Evolutionary conservation across 2,888 invertebrate genomes (phyloP), one percentile per base, ranked within the genome.

Genomic region (Itoplectis maculator): DNA sequence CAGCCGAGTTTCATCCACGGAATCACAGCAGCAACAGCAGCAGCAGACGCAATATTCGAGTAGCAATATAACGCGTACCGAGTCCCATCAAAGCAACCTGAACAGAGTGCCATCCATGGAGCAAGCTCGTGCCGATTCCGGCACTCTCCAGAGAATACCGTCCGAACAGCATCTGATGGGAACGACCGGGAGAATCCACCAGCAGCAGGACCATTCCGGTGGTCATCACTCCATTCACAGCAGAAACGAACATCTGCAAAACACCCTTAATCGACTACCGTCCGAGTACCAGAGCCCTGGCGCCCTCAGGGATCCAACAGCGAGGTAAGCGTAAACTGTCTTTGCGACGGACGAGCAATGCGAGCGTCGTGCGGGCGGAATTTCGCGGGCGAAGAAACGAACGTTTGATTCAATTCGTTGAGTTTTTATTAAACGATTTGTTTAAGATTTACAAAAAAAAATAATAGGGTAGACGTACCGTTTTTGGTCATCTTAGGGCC

Each of bases 251-350:
- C 86, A 88, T 79, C 86, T 86, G 63, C 87, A 87, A 63, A 88
- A 89, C 74, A 86, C 83, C 69, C 85, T 88, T 61, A 88, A 89
- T 87, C 90, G 92, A 87, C 86, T 90, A 84, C 86, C 88, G 85
- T 91, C 91, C 88, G 92, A 92, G 81, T 92, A 92, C 88, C 92
- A 92, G 87, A 92, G 89, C 79, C 91, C 92, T 63, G 89, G 90
- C 86, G 87, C 90, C 69, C 86, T 91, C 84, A 89, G 91, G 88
- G 92, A 92, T 82, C 90, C 89, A 82, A 89, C 88, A 86, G 90
- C 90, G 90, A 92, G 92, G 92, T 92, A 90, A 92, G 92, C 92
- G 88, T 92, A 89, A 91, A 91, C 85, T 91, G 92, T 92, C 89
- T 90, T 90, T 90, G 89, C 79, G 51, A 40, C 61, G 45, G 56